A percentile compares a stretch with the other conserved stretches of the same genome.
These are phyloP conservation scores for Sebastes fasciatus DNA, from an alignment of 2,113 vertebrate species.

Conservation along the genomic window DNA sequence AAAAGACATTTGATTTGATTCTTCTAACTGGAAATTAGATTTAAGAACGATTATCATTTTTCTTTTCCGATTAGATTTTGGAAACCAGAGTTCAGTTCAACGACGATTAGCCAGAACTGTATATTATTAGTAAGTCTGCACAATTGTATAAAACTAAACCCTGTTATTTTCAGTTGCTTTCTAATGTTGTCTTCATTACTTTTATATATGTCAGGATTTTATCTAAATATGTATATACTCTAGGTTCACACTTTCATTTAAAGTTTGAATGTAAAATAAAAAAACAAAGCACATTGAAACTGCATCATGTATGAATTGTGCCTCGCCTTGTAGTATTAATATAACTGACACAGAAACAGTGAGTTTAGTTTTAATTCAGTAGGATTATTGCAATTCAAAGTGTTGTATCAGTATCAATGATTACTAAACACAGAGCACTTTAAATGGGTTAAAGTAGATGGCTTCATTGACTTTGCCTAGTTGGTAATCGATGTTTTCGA, in stretches of 20 bases:
- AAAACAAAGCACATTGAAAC: neutral
- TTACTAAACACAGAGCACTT: neutral
- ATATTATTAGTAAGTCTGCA: neutral
- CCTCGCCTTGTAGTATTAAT: no score
- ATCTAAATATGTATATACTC: no score
- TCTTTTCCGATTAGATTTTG: neutral
- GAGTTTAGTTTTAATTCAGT: neutral
- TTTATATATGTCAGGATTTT: neutral
- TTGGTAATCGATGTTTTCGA: neutral
- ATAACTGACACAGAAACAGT: neutral
- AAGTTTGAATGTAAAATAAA: no score
- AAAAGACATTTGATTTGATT: neutral
- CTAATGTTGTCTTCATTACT: neutral
- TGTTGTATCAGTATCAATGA: neutral
- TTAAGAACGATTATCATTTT: neutral
- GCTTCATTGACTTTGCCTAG: no score
- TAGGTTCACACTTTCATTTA: neutral
- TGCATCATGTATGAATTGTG: neutral
- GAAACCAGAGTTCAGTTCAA: neutral
- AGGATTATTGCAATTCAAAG: neutral
- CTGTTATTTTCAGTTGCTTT: neutral
- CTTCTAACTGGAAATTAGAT: neutral
- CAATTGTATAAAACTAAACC: neutral
- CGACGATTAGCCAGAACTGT: neutral
- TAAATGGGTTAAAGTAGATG: neutral